A percentile compares a stretch with the other conserved stretches of the same genome.
Conservation (phyloP, 2,888 invertebrate genomes). For the Ichneumoninae sp. region DNA sequence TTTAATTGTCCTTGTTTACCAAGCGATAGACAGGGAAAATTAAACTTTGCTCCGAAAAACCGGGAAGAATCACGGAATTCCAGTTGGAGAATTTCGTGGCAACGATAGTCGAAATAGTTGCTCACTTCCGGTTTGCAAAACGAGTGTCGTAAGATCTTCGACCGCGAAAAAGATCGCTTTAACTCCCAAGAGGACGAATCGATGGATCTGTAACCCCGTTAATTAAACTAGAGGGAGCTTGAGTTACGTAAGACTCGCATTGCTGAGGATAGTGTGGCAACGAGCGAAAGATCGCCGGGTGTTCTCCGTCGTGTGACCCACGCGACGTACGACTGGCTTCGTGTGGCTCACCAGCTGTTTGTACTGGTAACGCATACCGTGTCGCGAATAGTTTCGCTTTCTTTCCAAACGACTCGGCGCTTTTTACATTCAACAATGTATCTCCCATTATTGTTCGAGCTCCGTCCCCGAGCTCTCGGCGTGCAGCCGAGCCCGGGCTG, state of each 20-base stretch:
- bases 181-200: background rate
- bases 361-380: constrained; percentile 8
- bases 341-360: background rate
- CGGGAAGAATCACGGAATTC: too few species aligned
- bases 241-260: constrained; percentile 72
- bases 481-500: constrained; percentile 21
- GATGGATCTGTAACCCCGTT: background rate
- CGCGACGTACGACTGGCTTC: constrained; percentile 22
- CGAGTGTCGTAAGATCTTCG: background rate
- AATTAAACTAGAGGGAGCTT: constrained; percentile 21
- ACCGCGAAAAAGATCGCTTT: background rate
- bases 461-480: constrained; percentile 16
- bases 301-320: constrained; percentile 59
- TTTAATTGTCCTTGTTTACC: too few species aligned
- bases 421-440: constrained; percentile 23
- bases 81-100: too few species aligned
- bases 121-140: constrained; percentile 11
- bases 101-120: background rate
- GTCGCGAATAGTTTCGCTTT: constrained; percentile 50
- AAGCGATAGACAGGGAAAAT: too few species aligned
- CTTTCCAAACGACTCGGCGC: constrained; percentile 14
- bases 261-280: constrained; percentile 74
- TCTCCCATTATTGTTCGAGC: constrained; percentile 17
- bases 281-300: constrained; percentile 64
- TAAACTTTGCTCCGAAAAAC: too few species aligned